Conservation (phyloP, 2,888 invertebrate species). For the Eurytoma californica region DNA sequence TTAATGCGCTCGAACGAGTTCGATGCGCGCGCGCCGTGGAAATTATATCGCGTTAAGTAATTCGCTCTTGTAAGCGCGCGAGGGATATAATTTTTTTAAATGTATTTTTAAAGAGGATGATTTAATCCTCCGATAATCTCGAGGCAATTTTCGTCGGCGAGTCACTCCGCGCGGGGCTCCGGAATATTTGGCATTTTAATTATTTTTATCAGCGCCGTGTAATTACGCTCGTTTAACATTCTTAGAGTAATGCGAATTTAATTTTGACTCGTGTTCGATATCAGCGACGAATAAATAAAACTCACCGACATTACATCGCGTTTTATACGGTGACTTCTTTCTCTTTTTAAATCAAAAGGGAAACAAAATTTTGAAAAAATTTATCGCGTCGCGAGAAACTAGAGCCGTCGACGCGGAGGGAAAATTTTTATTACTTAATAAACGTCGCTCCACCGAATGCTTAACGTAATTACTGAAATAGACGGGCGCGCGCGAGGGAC, state of each 20-base stretch:
- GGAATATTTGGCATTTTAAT: conserved; percentile 21
- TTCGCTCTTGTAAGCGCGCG: conserved; percentile 41
- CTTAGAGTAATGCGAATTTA: too few relatives aligned
- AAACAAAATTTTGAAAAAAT: too few relatives aligned
- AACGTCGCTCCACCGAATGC: conserved; percentile 50
- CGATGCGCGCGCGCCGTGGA: conserved; percentile 1
- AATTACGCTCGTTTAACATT: conserved; percentile 12
- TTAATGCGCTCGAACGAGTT: conserved; percentile 38
- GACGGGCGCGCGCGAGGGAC: conserved; percentile 34
- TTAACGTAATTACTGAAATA: conserved; percentile 54
- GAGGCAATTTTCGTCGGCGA: conserved; percentile 26
- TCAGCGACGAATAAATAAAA: too few relatives aligned
- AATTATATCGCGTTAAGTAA: conserved; percentile 52
- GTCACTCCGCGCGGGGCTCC: conserved; percentile 11
- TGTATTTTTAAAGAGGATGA: conserved; percentile 53
- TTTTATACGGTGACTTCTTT: too few relatives aligned
- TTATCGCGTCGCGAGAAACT: too few relatives aligned
- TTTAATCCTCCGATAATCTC: conserved; percentile 48
- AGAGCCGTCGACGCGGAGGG: neutral
- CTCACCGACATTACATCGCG: too few relatives aligned
- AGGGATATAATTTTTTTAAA: conserved; percentile 48
- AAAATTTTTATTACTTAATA: conserved; percentile 55
- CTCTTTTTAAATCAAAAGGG: neutral
- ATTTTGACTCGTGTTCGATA: too few relatives aligned
- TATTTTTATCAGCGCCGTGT: conserved; percentile 21